These are phyloP conservation scores for Ploceus nigricollis DNA, from an alignment of 2,113 vertebrate genomes.

Conservation along the genomic window DNA sequence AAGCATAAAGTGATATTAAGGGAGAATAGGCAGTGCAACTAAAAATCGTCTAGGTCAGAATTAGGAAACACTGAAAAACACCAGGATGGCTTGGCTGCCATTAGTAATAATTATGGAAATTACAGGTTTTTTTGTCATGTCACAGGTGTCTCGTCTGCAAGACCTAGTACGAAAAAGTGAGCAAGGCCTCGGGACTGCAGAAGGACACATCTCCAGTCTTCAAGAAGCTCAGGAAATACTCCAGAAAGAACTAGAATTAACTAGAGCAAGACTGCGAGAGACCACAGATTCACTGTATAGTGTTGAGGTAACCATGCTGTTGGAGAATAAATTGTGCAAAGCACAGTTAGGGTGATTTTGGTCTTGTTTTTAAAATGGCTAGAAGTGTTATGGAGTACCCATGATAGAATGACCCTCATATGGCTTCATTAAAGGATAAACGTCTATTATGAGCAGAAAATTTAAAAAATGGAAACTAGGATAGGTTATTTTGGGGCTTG, in stretches of 20 bases:
- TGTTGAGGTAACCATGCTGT: slow-evolving; percentile 80
- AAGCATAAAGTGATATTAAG: background rate
- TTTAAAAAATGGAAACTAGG: background rate
- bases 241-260: slow-evolving; percentile 90
- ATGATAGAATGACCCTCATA: background rate
- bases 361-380: background rate
- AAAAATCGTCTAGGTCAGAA: background rate
- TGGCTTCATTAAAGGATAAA: background rate
- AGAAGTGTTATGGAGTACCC: background rate
- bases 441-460: background rate
- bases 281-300: slow-evolving; percentile 90
- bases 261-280: slow-evolving; percentile 86
- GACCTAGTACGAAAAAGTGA: slow-evolving; percentile 86
- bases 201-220: slow-evolving; percentile 88
- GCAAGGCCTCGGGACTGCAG: slow-evolving; percentile 84
- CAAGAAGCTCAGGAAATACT: slow-evolving; percentile 93
- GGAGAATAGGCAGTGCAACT: background rate
- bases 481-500: background rate
- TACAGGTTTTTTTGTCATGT: background rate
- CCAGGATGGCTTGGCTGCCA: background rate
- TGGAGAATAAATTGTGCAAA: background rate
- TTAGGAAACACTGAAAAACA: background rate
- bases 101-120: background rate
- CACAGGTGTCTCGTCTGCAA: slow-evolving; percentile 85
- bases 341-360: background rate